Evolutionary conservation across 2,888 invertebrate genomes (phyloP), one percentile per base, ranked within the genome.

Genomic region (Phragmatobia fuliginosa): DNA sequence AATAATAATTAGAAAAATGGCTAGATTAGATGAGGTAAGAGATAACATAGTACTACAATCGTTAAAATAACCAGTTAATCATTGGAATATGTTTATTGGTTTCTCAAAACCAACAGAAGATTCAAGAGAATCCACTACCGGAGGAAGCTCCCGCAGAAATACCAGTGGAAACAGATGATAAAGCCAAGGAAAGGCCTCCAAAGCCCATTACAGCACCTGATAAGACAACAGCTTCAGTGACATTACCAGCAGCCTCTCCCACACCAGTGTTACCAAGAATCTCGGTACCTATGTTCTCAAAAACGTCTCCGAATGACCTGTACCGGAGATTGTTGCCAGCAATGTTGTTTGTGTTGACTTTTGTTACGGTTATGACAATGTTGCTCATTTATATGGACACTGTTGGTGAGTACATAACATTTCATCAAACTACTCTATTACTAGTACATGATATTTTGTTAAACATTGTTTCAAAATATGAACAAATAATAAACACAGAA

Each of bases 361-460:
- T 98, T 92, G 97, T 97, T 71, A 97, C 97, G 41, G 97, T 97
- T 41, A 97, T 97, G 96, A 97, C 97, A 18, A 95, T 97, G 85
- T 95, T 98, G 78, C 96, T 97, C 61, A 96, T 97, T 79, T 97
- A 97, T 90, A 97, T 97, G 97, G 97, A 97, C 89, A 97, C 97
- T 82, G 97, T 96, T 92, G 97, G 97, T 97, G 91, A 96, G 94
- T 87, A 56, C 32, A 32, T 32, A 21, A 1, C 10, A 10, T 18
- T 16, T 16, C 6, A 5, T 52, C 1, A 14, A 25, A 52, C 8
- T 8, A 18, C 14, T 10, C n/a, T n/a, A n/a, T n/a, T n/a, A n/a
- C n/a, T n/a, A n/a, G n/a, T n/a, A n/a, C n/a, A n/a, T n/a, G n/a
- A n/a, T n/a, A n/a, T n/a, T n/a, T n/a, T n/a, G n/a, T n/a, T n/a